Evolutionary conservation across 2,113 vertebrate genomes (phyloP).

Genomic region (Centrocercus urophasianus): DNA sequence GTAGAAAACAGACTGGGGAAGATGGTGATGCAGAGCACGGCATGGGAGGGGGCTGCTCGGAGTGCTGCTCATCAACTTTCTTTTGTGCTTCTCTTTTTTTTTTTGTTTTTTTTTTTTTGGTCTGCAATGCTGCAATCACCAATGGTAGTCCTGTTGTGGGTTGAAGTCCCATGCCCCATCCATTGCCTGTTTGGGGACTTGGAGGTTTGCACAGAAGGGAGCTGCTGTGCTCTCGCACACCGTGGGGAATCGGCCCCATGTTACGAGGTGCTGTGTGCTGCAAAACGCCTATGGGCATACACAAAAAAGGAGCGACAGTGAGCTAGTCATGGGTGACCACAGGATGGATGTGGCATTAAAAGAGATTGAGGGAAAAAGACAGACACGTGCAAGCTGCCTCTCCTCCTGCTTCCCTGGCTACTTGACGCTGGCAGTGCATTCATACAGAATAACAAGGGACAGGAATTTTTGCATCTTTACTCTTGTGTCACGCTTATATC

Average conservation of each 20-base stretch:
- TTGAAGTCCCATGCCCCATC: neutral
- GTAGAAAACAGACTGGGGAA: slow-evolving; percentile 57
- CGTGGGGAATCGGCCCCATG: neutral
- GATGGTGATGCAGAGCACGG: slow-evolving; percentile 12
- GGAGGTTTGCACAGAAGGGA: neutral
- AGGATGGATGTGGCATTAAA: neutral
- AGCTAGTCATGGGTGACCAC: neutral
- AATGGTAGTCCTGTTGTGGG: slow-evolving; percentile 48
- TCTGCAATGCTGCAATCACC: neutral
- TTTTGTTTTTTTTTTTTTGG: neutral
- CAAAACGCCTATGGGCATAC: neutral
- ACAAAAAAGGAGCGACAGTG: neutral
- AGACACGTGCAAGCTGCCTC: neutral
- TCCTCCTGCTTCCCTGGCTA: neutral
- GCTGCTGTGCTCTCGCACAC: neutral
- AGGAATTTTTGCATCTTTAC: neutral
- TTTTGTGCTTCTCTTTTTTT: slow-evolving; percentile 57
- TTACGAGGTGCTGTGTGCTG: neutral
- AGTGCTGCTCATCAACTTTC: slow-evolving; percentile 73
- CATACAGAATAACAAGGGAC: neutral
- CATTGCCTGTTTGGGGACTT: slow-evolving; percentile 3
- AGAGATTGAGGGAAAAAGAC: neutral
- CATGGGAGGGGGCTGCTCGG: slow-evolving; percentile 39
- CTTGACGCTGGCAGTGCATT: neutral
- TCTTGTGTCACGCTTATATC: neutral